Evolutionary conservation across 2,888 invertebrate species (phyloP).

Genomic region (Alloscopus bannaensis): DNA sequence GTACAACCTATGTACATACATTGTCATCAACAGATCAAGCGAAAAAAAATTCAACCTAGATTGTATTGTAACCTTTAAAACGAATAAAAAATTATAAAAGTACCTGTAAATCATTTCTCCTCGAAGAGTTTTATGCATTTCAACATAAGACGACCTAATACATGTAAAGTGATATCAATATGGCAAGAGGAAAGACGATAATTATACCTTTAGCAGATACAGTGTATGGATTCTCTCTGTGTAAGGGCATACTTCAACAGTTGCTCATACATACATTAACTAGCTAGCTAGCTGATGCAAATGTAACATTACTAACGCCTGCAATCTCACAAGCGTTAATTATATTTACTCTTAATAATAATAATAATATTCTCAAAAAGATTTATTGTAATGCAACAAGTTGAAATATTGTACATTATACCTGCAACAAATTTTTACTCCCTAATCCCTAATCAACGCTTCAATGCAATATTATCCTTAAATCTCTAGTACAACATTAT

Average conservation of each 20-base stretch:
- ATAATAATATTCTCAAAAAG: slow-evolving; percentile 27
- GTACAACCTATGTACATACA: slow-evolving; percentile 14
- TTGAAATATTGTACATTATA: slow-evolving; percentile 41
- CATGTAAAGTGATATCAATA: slow-evolving; percentile 37
- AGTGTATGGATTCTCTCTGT: slow-evolving; percentile 39
- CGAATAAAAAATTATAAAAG: slow-evolving; percentile 54
- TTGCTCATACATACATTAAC: slow-evolving; percentile 14
- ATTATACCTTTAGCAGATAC: slow-evolving; percentile 42
- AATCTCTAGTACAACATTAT: slow-evolving; percentile 20
- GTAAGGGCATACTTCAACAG: slow-evolving; percentile 31
- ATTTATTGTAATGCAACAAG: slow-evolving; percentile 44
- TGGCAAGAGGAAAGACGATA: slow-evolving; percentile 54
- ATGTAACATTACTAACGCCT: slow-evolving; percentile 36
- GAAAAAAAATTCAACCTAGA: slow-evolving; percentile 19
- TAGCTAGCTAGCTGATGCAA: slow-evolving; percentile 43
- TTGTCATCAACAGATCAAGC: slow-evolving; percentile 28
- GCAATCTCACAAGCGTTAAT: slow-evolving; percentile 8
- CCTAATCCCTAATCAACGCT: slow-evolving; percentile 52
- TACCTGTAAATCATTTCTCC: slow-evolving; percentile 33
- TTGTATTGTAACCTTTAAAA: slow-evolving; percentile 41
- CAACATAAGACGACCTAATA: slow-evolving; percentile 38
- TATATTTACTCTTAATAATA: slow-evolving; percentile 23
- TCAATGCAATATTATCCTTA: slow-evolving; percentile 12
- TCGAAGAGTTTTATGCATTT: slow-evolving; percentile 38
- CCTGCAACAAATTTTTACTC: slow-evolving; percentile 30